These are phyloP conservation scores for Heteromormyrus szaboi DNA, from an alignment of 2,797 vertebrate genomes.

Conservation along the genomic window DNA sequence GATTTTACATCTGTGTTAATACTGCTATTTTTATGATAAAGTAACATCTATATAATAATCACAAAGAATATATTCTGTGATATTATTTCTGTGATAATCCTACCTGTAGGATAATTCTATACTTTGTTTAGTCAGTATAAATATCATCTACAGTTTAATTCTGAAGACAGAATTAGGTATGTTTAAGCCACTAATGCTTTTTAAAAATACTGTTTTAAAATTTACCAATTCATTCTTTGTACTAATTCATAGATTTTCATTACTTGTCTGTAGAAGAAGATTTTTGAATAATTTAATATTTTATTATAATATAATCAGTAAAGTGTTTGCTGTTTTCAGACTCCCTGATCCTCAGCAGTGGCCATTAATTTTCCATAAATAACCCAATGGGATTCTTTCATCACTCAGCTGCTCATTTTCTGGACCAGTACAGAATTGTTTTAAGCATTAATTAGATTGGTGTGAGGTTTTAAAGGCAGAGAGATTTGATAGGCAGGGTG, in stretches of 20 bases:
- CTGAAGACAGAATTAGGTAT: neutral
- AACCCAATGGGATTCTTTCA: conserved; percentile 29
- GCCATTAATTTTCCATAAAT: conserved; percentile 35
- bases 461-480: conserved; percentile 19
- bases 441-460: conserved; percentile 48
- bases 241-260: neutral
- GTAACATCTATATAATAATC: neutral
- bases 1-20: neutral
- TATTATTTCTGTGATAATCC: neutral
- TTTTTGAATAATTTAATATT: neutral
- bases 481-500: conserved; percentile 33
- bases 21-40: neutral
- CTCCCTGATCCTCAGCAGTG: neutral
- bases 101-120: neutral
- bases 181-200: neutral
- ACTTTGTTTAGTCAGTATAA: neutral
- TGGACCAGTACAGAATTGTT: conserved; percentile 42
- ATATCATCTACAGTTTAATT: neutral
- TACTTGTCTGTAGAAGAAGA: neutral
- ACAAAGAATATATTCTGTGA: neutral
- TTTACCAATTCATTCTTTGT: neutral
- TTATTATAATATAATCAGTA: neutral
- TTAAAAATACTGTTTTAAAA: neutral
- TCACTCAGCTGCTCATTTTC: conserved; percentile 14
- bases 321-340: neutral